phyloP scores from a whole-genome alignment of 2,797 vertebrate species.

The Hylomyscus alleni region DNA sequence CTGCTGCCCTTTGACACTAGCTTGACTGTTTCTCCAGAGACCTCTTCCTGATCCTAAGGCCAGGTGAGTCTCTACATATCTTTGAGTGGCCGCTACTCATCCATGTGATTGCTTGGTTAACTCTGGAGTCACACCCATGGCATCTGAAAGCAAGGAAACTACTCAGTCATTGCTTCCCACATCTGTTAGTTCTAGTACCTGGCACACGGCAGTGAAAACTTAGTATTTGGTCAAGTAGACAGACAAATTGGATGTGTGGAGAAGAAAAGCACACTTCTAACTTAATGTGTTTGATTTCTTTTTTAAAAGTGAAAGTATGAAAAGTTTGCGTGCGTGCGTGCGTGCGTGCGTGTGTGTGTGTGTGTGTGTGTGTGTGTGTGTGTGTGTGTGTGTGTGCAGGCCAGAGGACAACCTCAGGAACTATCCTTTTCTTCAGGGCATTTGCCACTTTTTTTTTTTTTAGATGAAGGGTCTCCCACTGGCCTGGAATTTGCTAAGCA shows the following conservation, averaged over 20 bases:
- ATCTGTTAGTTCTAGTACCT: not conserved
- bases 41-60: not conserved
- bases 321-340: not conserved
- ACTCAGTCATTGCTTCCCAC: not conserved
- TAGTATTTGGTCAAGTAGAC: not conserved
- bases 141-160: not conserved
- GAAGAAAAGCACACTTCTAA: not conserved
- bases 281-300: not conserved
- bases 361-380: not conserved
- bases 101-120: not conserved
- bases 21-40: not conserved
- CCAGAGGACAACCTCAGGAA: not conserved
- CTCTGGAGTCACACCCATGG: not conserved
- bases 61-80: not conserved
- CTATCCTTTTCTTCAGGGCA: not conserved
- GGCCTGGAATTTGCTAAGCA: not conserved
- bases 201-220: not conserved
- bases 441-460: not conserved
- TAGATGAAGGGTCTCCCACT: not conserved
- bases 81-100: not conserved
- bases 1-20: not conserved
- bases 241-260: not conserved
- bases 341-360: not conserved
- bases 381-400: not conserved
- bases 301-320: not conserved